Conservation (phyloP, 2,888 invertebrate genomes). For the Phoenoteleia sp. region DNA sequence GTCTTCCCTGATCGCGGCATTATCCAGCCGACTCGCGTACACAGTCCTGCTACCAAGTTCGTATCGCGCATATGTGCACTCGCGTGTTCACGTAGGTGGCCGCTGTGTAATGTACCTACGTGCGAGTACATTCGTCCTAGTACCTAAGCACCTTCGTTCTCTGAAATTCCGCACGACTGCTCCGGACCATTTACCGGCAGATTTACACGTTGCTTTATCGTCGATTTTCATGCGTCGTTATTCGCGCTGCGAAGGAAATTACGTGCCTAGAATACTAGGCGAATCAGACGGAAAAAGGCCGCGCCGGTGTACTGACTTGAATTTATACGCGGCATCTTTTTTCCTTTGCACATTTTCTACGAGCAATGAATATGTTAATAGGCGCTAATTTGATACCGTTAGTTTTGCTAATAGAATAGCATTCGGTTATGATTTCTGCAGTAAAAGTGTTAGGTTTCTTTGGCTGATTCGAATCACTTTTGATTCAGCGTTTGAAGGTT, state of each 20-base stretch:
- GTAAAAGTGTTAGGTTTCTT: too few relatives aligned
- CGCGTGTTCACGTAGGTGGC: conserved; percentile 67
- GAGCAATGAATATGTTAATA: conserved; percentile 55
- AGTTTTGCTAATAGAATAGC: conserved; percentile 3
- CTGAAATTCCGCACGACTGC: conserved; percentile 67
- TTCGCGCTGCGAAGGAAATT: conserved; percentile 62
- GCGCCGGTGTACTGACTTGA: conserved; percentile 47
- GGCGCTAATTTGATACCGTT: conserved; percentile 45
- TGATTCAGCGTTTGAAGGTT: too few relatives aligned
- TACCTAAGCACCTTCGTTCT: conserved; percentile 59
- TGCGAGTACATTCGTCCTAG: conserved; percentile 60
- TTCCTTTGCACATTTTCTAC: conserved; percentile 21
- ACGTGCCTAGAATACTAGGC: conserved; percentile 57
- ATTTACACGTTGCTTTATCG: conserved; percentile 71
- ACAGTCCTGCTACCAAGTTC: too few relatives aligned
- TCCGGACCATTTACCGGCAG: conserved; percentile 68
- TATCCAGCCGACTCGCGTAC: too few relatives aligned
- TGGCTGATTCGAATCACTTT: too few relatives aligned
- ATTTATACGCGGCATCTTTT: conserved; percentile 52
- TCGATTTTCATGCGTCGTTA: conserved; percentile 62
- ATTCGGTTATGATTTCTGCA: conserved; percentile 3
- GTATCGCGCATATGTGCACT: conserved; percentile 38
- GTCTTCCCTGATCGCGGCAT: too few relatives aligned
- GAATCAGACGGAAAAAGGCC: conserved; percentile 56
- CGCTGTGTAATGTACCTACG: conserved; percentile 55